A percentile compares a stretch with the other conserved stretches of the same genome.
These are phyloP conservation scores for Drosophila nigrodunni DNA, from an alignment of 1,140 invertebrate genomes.

Conservation along the genomic window DNA sequence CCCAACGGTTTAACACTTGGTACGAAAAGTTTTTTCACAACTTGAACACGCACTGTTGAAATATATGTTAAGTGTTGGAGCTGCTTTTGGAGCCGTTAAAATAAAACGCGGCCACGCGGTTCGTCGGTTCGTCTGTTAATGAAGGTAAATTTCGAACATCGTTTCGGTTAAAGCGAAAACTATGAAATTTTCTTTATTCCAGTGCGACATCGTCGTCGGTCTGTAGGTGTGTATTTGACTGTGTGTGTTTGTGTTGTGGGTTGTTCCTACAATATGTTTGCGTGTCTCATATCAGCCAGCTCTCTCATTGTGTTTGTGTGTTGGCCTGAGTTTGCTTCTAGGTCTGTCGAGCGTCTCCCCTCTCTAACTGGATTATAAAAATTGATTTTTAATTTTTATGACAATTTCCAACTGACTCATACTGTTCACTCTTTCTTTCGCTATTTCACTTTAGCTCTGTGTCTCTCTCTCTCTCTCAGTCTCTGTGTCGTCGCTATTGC, in stretches of 20 bases:
- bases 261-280: conserved; percentile 62
- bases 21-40: conserved; percentile 5
- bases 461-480: neutral
- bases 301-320: conserved; percentile 15
- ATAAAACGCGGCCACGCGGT: conserved; percentile 70
- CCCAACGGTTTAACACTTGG: conserved; percentile 19
- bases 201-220: conserved; percentile 45
- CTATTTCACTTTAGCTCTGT: conserved; percentile 17
- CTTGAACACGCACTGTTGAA: conserved; percentile 13
- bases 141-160: conserved; percentile 80
- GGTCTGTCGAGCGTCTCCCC: conserved; percentile 33
- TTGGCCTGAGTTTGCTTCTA: conserved; percentile 21
- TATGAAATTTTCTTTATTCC: conserved; percentile 82
- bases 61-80: neutral
- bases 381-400: conserved; percentile 85
- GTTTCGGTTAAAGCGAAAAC: conserved; percentile 76
- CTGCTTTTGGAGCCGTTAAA: conserved; percentile 16
- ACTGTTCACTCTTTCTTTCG: neutral
- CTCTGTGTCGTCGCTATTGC: conserved; percentile 21
- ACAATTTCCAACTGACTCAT: conserved; percentile 78
- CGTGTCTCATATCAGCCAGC: conserved; percentile 62
- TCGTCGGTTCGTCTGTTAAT: conserved; percentile 77
- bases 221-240: conserved; percentile 9
- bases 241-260: conserved; percentile 33
- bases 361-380: conserved; percentile 83